Evolutionary conservation across 2,113 vertebrate species (phyloP), one percentile per base, ranked within the genome.

Genomic region (Chaetodon trifascialis): DNA sequence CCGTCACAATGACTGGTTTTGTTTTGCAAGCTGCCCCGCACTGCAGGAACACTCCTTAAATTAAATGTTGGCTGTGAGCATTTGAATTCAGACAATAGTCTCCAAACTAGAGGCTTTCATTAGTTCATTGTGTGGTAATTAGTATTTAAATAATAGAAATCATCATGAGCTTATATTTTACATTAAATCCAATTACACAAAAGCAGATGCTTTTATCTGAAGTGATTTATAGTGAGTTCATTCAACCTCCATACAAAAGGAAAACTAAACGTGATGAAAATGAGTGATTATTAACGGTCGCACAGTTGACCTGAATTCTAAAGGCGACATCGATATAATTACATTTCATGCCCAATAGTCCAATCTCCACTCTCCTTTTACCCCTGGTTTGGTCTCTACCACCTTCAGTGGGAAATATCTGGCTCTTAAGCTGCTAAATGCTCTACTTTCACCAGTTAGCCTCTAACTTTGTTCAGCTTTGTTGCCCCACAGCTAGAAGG

Each of bases 161-260:
- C 21, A 42, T 55, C 15, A 54, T 58, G 46, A 51, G 58, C 55
- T 66, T 66, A 79, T 79, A 69, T 80, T 87, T 74, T 6, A 65
- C 56, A 49, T 55, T 62, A 51, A 16, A 55, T 59, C 12, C 64
- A 30, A 49, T 34, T 30, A 30, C 30, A 30, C 30, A 30, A 30
- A 62, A 49, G 21, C 51, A 71, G 59, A 71, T 23, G 10, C 30
- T 56, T 69, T 78, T 47, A 25, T 76, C 21, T 38, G 44, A 64
- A 36, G 56, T 17, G 14, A 47, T 40, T 59, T 54, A 59, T n/a
- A 71, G 42, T 64, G 62, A 52, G 17, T 34, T 46, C 46, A 70
- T 12, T 81, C 6, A 44, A 11, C 7, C 42, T 44, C 42, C 42
- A 44, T 11, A 44, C 7, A 9, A 44, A 11, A 9, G 42, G 5